phyloP scores from a whole-genome alignment of 2,797 vertebrate genomes.

The Hippocampus kuda region DNA sequence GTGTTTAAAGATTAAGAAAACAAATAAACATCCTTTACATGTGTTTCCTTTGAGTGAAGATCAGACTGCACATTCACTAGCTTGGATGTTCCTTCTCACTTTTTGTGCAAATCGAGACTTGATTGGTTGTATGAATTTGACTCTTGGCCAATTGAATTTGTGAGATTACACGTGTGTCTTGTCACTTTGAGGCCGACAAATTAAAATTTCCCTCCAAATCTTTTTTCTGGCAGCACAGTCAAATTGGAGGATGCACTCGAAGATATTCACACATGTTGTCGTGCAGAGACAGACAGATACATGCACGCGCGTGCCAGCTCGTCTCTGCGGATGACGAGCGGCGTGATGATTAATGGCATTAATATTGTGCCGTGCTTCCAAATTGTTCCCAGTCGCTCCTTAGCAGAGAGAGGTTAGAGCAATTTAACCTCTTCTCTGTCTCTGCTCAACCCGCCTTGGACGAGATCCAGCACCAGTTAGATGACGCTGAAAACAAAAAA shows the following conservation, averaged over 20 bases:
- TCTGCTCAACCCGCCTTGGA: slow-evolving; percentile 10
- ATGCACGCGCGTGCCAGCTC: neutral
- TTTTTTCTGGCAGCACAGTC: neutral
- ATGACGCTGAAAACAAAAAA: slow-evolving; percentile 44
- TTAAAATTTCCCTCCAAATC: neutral
- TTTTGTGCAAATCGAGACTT: neutral
- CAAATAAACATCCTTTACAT: too few relatives aligned
- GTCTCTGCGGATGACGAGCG: neutral
- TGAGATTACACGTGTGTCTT: neutral
- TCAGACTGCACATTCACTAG: too few relatives aligned
- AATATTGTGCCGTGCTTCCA: slow-evolving; percentile 47
- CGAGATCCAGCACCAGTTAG: slow-evolving; percentile 20
- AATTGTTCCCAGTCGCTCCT: slow-evolving; percentile 47
- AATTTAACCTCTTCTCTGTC: slow-evolving; percentile 58
- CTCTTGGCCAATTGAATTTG: neutral
- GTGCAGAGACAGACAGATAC: slow-evolving; percentile 8
- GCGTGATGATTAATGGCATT: slow-evolving; percentile 61
- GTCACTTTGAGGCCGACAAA: neutral
- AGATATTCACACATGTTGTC: neutral
- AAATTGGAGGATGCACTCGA: neutral
- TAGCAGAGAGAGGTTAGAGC: slow-evolving; percentile 52
- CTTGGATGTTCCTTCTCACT: too few relatives aligned
- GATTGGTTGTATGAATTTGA: neutral
- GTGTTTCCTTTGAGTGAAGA: too few relatives aligned
- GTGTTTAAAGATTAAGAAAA: too few relatives aligned